These are phyloP conservation scores for Hybognathus amarus DNA, from an alignment of 2,797 vertebrate genomes.

Conservation along the genomic window DNA sequence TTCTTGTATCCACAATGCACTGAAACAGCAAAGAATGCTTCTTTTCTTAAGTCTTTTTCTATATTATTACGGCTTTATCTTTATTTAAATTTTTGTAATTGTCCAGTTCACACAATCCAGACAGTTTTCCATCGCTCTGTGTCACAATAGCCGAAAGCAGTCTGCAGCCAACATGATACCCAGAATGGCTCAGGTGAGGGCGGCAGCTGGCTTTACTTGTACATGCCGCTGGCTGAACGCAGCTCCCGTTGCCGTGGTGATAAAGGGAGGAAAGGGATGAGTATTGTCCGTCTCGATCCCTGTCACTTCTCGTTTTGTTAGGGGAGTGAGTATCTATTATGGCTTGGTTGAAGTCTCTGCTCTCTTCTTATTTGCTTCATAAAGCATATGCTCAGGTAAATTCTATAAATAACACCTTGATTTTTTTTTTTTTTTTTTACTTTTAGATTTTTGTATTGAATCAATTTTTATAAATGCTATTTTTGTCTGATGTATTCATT, in stretches of 20 bases:
- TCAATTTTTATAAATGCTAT: conserved; percentile 67
- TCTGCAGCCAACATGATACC: conserved; percentile 67
- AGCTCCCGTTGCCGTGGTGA: conserved; percentile 77
- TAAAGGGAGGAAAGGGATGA: conserved; percentile 70
- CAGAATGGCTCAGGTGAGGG: conserved; percentile 67
- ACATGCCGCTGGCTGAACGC: conserved; percentile 70
- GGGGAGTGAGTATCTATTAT: conserved; percentile 81
- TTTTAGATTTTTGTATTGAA: conserved; percentile 61
- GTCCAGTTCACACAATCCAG: conserved; percentile 73
- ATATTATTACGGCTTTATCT: conserved; percentile 36
- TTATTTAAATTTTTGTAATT: conserved; percentile 57
- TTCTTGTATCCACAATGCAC: conserved; percentile 91
- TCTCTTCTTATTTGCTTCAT: conserved; percentile 62
- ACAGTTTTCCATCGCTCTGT: conserved; percentile 69
- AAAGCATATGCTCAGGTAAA: conserved; percentile 71
- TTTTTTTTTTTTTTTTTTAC: conserved; percentile 31
- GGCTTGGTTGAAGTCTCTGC: conserved; percentile 88
- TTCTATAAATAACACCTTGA: conserved; percentile 60
- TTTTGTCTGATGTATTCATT: conserved; percentile 70
- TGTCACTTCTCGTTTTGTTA: conserved; percentile 63
- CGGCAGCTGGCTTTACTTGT: conserved; percentile 64
- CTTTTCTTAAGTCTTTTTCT: conserved; percentile 47
- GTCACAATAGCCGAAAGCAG: conserved; percentile 68
- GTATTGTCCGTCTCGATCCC: conserved; percentile 74
- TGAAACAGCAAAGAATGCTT: conserved; percentile 90